A percentile compares a stretch with the other conserved stretches of the same genome.
Conservation (phyloP, 2,797 vertebrate genomes). For the Parotocinclus haroldoi region DNA sequence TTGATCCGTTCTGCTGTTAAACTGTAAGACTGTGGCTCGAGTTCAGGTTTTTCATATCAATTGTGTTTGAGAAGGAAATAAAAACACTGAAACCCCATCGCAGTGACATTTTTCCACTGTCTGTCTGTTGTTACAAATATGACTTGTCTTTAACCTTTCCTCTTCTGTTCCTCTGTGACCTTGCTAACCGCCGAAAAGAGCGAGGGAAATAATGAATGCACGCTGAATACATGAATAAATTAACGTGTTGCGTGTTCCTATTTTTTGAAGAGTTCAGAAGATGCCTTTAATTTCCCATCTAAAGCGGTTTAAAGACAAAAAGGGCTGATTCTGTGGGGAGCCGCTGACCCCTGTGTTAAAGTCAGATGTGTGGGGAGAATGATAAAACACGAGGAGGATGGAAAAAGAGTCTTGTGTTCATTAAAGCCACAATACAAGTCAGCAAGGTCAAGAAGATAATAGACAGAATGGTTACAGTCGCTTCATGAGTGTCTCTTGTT, state of each 20-base stretch:
- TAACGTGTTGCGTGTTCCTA: conserved; percentile 57
- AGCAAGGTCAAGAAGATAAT: too few species aligned
- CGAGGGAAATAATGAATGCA: conserved; percentile 62
- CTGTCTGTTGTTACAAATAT: conserved; percentile 59
- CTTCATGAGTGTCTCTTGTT: too few species aligned
- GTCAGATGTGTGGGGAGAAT: conserved; percentile 12
- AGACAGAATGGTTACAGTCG: too few species aligned
- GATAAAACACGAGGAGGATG: conserved; percentile 1
- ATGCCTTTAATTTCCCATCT: conserved; percentile 51
- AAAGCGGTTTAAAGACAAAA: conserved; percentile 55
- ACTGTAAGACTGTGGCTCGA: too few species aligned
- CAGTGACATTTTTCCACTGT: not conserved
- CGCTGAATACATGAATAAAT: conserved; percentile 69
- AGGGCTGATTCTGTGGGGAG: conserved; percentile 31
- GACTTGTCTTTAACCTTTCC: conserved; percentile 60
- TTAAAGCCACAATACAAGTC: not conserved
- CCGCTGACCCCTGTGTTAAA: conserved; percentile 36
- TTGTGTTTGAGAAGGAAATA: too few species aligned
- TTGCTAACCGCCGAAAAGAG: conserved; percentile 37
- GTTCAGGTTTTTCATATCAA: too few species aligned
- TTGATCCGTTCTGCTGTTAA: too few species aligned
- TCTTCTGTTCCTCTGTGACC: conserved; percentile 42
- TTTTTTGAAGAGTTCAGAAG: conserved; percentile 62
- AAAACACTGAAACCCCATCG: too few species aligned
- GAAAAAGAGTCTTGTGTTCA: conserved; percentile 15